Evolutionary conservation across 1,140 invertebrate genomes (phyloP), one percentile per base, ranked within the genome.

Genomic region (Pogonus chalceus): DNA sequence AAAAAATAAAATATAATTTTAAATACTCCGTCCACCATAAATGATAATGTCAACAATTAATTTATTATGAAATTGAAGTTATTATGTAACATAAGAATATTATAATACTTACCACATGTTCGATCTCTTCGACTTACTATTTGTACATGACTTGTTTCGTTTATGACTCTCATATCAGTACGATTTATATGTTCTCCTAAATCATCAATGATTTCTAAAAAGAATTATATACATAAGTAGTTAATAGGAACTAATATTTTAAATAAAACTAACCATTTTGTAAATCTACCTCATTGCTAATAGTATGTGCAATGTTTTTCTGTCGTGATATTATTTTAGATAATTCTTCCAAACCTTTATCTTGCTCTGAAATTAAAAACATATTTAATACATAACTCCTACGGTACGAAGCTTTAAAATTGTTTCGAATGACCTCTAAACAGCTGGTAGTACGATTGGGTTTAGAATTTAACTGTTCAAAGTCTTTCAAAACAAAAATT

Each of bases 181-280:
- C 74, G 67, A 53, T 87, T 85, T 69, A 85, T 80, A 51, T 82
- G 79, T 52, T 83, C 78, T 1, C 79, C 78, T 35, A 89, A 75
- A 66, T 87, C 83, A 61, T 88, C 85, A 53, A 89, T 77, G 54
- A 89, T 76, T 63, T 82, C 85, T 86, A 60, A 48, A 76, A 72
- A 56, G 61, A 56, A 60, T 53, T 51, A 35, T 55, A 48, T 22
- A 20, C n/a, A 20, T 39, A 9, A 7, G 23, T 2, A 12, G 20
- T 54, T 54, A 20, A 51, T 23, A 49, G n/a, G n/a, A n/a, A n/a
- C n/a, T 55, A 47, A 43, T 51, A 35, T 10, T 46, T 20, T 10
- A 18, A 31, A 55, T 35, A 37, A 46, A 54, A 56, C 54, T 68
- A 66, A 85, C 83, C 83, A 75, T 87, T 87, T 61, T 89, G 86